These are phyloP conservation scores for Ophion obscuratus DNA, from an alignment of 2,888 invertebrate genomes.

Conservation along the genomic window DNA sequence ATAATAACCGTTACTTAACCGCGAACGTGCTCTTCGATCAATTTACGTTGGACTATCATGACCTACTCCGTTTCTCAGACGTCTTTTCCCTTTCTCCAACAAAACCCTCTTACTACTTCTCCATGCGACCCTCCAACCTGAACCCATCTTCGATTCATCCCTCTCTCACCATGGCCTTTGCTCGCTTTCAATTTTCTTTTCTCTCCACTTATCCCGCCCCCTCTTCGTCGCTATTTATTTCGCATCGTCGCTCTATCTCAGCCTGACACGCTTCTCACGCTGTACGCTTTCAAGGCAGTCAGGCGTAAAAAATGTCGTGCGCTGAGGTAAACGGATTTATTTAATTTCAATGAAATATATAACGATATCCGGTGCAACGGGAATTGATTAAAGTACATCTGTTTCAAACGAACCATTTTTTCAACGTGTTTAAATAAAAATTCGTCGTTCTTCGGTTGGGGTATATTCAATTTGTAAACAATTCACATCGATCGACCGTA, in stretches of 20 bases:
- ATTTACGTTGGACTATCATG: constrained; percentile 72
- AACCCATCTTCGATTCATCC: constrained; percentile 29
- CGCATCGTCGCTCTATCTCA: constrained; percentile 45
- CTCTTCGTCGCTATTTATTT: constrained; percentile 67
- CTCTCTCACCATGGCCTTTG: constrained; percentile 12
- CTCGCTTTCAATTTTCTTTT: constrained; percentile 47
- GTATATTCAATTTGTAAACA: constrained; percentile 2
- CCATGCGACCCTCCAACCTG: constrained; percentile 6
- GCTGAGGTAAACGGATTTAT: constrained; percentile 13
- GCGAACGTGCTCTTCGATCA: constrained; percentile 72
- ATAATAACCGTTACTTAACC: constrained; percentile 73
- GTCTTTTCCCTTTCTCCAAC: constrained; percentile 10
- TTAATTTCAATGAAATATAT: constrained; percentile 19
- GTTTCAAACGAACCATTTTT: constrained; percentile 14
- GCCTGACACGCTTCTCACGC: neutral
- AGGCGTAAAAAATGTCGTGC: neutral
- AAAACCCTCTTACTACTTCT: constrained; percentile 28
- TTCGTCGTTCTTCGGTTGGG: neutral
- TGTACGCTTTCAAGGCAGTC: constrained; percentile 19
- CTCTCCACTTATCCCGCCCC: constrained; percentile 66
- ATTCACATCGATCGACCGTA: constrained; percentile 5
- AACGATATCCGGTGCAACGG: neutral
- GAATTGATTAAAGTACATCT: neutral
- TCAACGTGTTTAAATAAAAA: neutral
- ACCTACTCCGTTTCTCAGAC: constrained; percentile 46